These are phyloP conservation scores for Lutjanus campechanus DNA, from an alignment of 2,797 vertebrate genomes.

Conservation along the genomic window DNA sequence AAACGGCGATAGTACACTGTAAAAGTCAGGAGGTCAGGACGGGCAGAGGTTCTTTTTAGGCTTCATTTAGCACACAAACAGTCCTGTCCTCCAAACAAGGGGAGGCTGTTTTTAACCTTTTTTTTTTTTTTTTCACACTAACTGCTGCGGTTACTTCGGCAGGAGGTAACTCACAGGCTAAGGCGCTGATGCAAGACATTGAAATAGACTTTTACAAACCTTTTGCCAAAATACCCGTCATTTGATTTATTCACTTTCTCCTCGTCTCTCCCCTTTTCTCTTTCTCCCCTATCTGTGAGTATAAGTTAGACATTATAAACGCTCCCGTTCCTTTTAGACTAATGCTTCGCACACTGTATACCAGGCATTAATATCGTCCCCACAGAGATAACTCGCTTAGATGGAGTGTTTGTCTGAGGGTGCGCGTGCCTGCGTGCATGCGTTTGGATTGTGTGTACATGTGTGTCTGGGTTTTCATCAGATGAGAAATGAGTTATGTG, in stretches of 20 bases:
- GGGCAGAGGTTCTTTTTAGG: conserved; percentile 30
- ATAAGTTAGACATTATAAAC: conserved; percentile 60
- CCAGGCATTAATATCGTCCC: conserved; percentile 54
- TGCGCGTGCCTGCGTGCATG: conserved; percentile 5
- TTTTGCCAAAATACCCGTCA: conserved; percentile 58
- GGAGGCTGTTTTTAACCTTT: neutral
- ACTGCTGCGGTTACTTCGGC: conserved; percentile 44
- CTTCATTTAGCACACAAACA: conserved; percentile 38
- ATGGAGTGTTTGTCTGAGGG: conserved; percentile 9
- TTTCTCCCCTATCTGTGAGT: conserved; percentile 17
- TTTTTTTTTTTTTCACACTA: conserved; percentile 1
- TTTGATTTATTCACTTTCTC: conserved; percentile 60
- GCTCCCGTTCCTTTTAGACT: conserved; percentile 54
- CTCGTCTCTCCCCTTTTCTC: neutral
- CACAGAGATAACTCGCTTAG: conserved; percentile 34
- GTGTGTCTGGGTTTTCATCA: conserved; percentile 45
- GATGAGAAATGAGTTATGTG: conserved; percentile 63
- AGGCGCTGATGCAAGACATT: conserved; percentile 77
- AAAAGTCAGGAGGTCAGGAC: conserved; percentile 38
- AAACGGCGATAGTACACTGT: conserved; percentile 12
- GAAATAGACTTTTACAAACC: conserved; percentile 78
- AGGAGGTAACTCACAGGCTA: conserved; percentile 56
- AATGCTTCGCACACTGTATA: conserved; percentile 43
- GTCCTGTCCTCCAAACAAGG: conserved; percentile 28
- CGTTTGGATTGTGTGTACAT: conserved; percentile 6